Base-by-base conservation (phyloP, 2,113 vertebrate genomes). In the Calypte anna region DNA sequence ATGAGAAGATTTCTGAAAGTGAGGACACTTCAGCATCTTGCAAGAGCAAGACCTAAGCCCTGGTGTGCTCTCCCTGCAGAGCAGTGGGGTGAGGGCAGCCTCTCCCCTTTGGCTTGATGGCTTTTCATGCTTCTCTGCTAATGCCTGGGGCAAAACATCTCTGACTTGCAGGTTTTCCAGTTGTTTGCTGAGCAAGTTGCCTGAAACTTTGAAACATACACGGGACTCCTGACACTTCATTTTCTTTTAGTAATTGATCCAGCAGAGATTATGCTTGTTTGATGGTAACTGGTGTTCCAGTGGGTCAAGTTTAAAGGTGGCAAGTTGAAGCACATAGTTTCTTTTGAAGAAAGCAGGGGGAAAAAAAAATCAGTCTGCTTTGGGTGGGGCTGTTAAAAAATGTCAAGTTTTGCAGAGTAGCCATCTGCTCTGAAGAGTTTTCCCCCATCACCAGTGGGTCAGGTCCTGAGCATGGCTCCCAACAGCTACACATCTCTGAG, bases 1-100 rank as follows among this genome's bases (percentile, higher is more conserved):
- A 7, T 3, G 19, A 7, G 61, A 63, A 1, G 46, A 23, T 44
- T 69, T 66, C 31, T 80, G 72, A 3, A 69, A n/a, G 17, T 3
- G 16, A 6, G 31, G 16, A 3, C 14, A 6, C 8, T 36, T 20
- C 0, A 33, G 57, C 38, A 38, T 5, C 4, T 64, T 38, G 5
- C 69, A 22, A 7, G 0, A 13, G 62, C 18, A 22, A 1, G 36
- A 46, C 1, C 6, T 55, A 53, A 14, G 4, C 7, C 55, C 0
- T 4, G 48, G 3, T 12, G 70, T 8, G 54, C 23, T 30, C 69
- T 10, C 36, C 3, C 43, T n/a, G 69, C 43, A 12, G 38, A 33
- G 62, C 3, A 30, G 28, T 7, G 62, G 75, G 24, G 0, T 3
- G 24, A 62, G 33, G 33, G 59, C 78, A 63, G 82, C 15, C 53